phyloP scores from a whole-genome alignment of 1,140 invertebrate species.

The Cylas formicarius region DNA sequence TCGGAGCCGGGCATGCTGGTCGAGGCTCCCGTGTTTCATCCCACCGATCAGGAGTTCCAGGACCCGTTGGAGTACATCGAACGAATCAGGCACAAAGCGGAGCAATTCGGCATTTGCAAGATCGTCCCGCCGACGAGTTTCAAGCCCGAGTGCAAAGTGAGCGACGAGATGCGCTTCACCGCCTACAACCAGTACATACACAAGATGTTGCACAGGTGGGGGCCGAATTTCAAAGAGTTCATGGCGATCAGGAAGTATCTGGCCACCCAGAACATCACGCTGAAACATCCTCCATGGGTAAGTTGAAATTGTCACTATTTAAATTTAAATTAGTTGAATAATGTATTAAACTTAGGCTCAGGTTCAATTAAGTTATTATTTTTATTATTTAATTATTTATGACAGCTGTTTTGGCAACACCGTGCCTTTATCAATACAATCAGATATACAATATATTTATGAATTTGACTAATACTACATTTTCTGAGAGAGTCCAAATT shows the following conservation, averaged over 20 bases:
- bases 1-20: constrained; percentile 55
- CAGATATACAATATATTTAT: too few relatives aligned
- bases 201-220: constrained; percentile 84
- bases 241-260: constrained; percentile 81
- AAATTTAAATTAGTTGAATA: background rate
- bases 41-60: constrained; percentile 74
- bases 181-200: constrained; percentile 89
- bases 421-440: background rate
- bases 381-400: background rate
- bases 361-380: background rate
- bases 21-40: constrained; percentile 77
- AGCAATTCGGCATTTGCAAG: constrained; percentile 80
- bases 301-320: constrained; percentile 22
- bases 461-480: too few relatives aligned
- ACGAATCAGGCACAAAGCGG: constrained; percentile 69
- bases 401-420: too few relatives aligned
- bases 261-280: constrained; percentile 65
- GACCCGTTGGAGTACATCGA: constrained; percentile 88
- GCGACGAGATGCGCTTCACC: constrained; percentile 72
- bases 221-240: constrained; percentile 78
- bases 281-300: constrained; percentile 71
- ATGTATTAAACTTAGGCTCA: background rate
- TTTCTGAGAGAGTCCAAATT: too few relatives aligned
- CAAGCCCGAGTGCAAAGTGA: constrained; percentile 82
- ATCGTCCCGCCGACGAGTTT: constrained; percentile 83